Evolutionary conservation across 2,797 vertebrate species (phyloP).

Genomic region (Merluccius polli): DNA sequence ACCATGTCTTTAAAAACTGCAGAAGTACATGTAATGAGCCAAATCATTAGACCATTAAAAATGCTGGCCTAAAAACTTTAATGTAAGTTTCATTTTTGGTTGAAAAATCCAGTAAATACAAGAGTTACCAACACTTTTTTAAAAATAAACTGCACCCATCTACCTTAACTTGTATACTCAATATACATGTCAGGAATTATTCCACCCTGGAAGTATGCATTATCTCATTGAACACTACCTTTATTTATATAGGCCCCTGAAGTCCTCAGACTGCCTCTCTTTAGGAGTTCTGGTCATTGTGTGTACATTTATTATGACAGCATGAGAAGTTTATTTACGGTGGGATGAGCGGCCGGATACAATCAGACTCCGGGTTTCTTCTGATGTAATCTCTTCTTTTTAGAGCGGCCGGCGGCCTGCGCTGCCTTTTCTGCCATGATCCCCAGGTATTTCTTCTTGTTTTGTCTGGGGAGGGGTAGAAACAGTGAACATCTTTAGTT

Average conservation of each 20-base stretch:
- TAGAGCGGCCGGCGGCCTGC: conserved; percentile 81
- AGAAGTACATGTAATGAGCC: background rate
- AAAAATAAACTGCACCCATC: background rate
- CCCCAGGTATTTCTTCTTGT: conserved; percentile 89
- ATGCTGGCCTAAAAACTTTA: background rate
- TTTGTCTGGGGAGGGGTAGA: conserved; percentile 71
- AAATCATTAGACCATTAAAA: background rate
- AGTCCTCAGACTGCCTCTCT: background rate
- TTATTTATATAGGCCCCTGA: background rate
- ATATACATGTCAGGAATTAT: background rate
- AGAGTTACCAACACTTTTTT: too few relatives aligned
- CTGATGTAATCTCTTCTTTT: conserved; percentile 84
- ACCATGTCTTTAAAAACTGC: background rate
- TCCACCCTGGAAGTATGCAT: background rate
- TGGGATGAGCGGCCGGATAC: background rate
- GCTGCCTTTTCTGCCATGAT: conserved; percentile 87
- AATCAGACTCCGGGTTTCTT: conserved; percentile 38
- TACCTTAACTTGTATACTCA: background rate
- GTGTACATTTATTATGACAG: background rate
- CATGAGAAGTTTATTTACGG: background rate
- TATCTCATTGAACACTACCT: background rate
- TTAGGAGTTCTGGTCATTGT: background rate
- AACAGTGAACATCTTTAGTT: background rate
- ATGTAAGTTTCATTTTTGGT: background rate
- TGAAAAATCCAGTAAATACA: too few relatives aligned